Base-by-base conservation (phyloP, 1,140 invertebrate genomes). In the Oncopeltus fasciatus region DNA sequence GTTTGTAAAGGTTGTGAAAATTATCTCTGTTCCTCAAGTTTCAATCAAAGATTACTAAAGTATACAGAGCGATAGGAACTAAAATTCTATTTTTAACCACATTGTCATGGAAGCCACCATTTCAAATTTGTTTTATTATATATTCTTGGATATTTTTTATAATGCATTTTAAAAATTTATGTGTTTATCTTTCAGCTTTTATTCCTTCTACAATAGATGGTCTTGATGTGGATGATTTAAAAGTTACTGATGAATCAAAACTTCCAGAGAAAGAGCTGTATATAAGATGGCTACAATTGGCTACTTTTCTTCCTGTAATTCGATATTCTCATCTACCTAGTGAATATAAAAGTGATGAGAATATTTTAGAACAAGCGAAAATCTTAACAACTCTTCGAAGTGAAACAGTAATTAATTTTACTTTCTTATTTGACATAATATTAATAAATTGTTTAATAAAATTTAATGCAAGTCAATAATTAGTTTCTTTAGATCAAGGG, bases 241-340 rank as follows among this genome's bases (percentile, higher is more conserved):
- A 56, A 21, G 31, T 62, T 14, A 53, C 65, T 5, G 65, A 64
- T 20, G 51, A 65, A 49, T 61, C 57, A 27, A 44, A 60, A 14
- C 53, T 68, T 26, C 66, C 67, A 11, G 56, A 67, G 20, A 68
- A 68, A 65, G 91, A 98, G 70, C 74, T 98, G 8, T 98, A 91
- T 69, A 84, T 95, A 53, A 78, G 95, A 56, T 98, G 95, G 95
- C 72, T 96, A n/a, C 89, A 96, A 71, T 74, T 93, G 63, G 86
- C 88, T n/a, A 87, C 89, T 0, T 96, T 96, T 70, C 70, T 98
- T 51, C 92, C 94, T 0, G 86, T 92, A 0, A 87, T 97, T 70
- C 87, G 94, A 70, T 95, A 94, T 67, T 91, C 89, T 0, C 83
- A 91, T 69, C 72, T 92, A 5, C 93, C 94, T 0, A 91, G 85